A percentile compares a stretch with the other conserved stretches of the same genome.
phyloP scores from a whole-genome alignment of 2,113 vertebrate species.

The Copsychus sechellarum region DNA sequence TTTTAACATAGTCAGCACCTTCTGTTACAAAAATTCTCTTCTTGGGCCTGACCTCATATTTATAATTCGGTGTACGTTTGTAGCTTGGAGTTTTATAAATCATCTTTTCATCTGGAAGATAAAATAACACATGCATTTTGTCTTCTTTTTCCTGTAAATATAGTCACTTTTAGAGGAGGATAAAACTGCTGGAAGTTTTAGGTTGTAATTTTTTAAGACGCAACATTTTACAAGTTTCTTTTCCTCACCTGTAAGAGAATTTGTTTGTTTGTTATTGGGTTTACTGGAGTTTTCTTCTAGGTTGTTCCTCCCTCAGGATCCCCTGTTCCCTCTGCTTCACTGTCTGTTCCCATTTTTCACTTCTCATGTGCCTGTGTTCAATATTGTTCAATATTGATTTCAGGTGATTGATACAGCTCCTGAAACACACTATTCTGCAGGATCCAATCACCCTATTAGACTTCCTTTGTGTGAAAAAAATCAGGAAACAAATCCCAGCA shows the following conservation, averaged over 20 bases:
- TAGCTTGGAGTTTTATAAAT: neutral
- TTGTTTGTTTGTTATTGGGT: neutral
- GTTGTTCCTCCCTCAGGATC: neutral
- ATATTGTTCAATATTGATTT: neutral
- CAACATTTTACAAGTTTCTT: neutral
- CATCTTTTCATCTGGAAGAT: neutral
- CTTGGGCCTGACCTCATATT: neutral
- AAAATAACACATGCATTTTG: neutral
- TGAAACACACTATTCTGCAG: neutral
- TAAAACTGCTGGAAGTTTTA: neutral
- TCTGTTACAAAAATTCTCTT: constrained; percentile 21
- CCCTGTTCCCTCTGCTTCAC: neutral
- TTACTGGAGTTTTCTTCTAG: neutral
- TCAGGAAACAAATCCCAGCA: neutral
- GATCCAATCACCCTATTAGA: neutral
- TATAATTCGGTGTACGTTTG: neutral
- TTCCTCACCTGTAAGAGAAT: neutral
- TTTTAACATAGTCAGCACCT: constrained; percentile 8
- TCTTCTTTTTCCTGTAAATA: neutral
- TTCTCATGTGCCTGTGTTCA: neutral
- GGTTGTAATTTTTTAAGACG: neutral
- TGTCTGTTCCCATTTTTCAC: neutral
- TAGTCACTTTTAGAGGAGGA: neutral
- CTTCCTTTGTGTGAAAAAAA: neutral
- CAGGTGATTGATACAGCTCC: neutral